Evolutionary conservation across 2,797 vertebrate species (phyloP).

Genomic region (Myotis pilosus): DNA sequence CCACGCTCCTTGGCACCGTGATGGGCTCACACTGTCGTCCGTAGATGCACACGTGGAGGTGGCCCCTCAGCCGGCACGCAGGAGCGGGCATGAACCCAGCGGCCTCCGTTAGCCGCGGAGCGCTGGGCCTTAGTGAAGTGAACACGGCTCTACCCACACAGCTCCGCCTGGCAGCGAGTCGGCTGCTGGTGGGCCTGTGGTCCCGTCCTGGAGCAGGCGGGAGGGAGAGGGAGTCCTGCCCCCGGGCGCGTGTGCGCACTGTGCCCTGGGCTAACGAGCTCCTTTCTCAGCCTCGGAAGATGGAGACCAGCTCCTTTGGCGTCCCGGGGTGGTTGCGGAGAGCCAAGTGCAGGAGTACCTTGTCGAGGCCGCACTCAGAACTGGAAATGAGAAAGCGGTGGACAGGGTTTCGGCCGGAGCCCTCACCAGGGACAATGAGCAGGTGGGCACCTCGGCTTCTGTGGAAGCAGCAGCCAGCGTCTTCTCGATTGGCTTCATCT

Average conservation of each 20-base stretch:
- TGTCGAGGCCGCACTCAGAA: constrained; percentile 88
- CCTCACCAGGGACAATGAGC: constrained; percentile 93
- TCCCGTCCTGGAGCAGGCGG: too few relatives aligned
- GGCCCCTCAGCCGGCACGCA: too few relatives aligned
- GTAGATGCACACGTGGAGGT: too few relatives aligned
- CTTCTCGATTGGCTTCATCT: too few relatives aligned
- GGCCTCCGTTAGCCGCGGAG: too few relatives aligned
- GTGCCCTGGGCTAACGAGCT: constrained; percentile 42
- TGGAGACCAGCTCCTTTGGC: constrained; percentile 96
- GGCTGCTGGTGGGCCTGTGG: background rate
- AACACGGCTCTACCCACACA: background rate
- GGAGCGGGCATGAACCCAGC: too few relatives aligned
- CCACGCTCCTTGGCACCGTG: too few relatives aligned
- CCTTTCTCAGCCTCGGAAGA: constrained; percentile 90
- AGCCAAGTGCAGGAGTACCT: constrained; percentile 94
- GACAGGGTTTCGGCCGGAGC: constrained; percentile 86
- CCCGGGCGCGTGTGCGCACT: background rate
- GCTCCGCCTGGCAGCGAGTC: background rate
- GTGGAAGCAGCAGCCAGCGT: background rate
- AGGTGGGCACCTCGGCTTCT: constrained; percentile 82
- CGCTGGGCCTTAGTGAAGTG: too few relatives aligned
- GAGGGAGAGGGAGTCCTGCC: too few relatives aligned
- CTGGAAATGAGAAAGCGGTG: constrained; percentile 85
- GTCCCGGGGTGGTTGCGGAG: constrained; percentile 90
- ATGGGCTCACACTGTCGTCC: too few relatives aligned